Base-by-base conservation (phyloP, 2,113 vertebrate genomes). In the Chloropsis cyanopogon region DNA sequence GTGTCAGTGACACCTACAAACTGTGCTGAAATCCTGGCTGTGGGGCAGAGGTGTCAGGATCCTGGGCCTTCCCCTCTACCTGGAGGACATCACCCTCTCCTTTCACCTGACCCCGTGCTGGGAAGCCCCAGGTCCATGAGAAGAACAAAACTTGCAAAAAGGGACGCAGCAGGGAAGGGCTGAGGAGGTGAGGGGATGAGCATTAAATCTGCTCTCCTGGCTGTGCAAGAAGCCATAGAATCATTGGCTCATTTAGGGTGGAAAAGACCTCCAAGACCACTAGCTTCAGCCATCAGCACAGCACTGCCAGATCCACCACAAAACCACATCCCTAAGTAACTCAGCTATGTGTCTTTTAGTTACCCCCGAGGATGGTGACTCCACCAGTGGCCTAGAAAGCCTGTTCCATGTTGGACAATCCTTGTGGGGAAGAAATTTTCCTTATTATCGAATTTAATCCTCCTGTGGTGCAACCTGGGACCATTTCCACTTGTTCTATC, bases 391-490 rank as follows among this genome's bases (percentile, higher is more conserved):
- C 22, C 31, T 83, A 42, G 42, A 13, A 11, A 70, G 10, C 49
- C 25, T 37, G 11, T 50, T 50, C 7, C 42, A 44, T 50, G 18
- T 16, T 56, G 37, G 31, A 37, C 12, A 37, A 28, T 12, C 5
- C 35, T 37, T 53, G 8, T 7, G 7, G 42, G 44, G 31, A 56
- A 70, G 49, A 41, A 49, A 23, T 44, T 70, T 56, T 83, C 17
- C 26, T 26, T 24, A 1, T 33, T 17, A 33, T 17, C 12, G 11
- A 9, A 21, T 44, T 35, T 44, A 37, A 70, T 50, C 15, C 9
- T 63, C 19, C 26, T 0, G 0, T 50, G 71, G 9, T 23, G 9
- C 63, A 70, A 11, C 9, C 13, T 20, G 15, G 33, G 31, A 11
- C 35, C 21, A 31, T 44, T 71, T 71, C 39, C 33, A 21, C 17